A percentile compares a stretch with the other conserved stretches of the same genome.
Evolutionary conservation across 2,888 invertebrate genomes (phyloP).

Genomic region (Caenorhabditis imperialis): DNA sequence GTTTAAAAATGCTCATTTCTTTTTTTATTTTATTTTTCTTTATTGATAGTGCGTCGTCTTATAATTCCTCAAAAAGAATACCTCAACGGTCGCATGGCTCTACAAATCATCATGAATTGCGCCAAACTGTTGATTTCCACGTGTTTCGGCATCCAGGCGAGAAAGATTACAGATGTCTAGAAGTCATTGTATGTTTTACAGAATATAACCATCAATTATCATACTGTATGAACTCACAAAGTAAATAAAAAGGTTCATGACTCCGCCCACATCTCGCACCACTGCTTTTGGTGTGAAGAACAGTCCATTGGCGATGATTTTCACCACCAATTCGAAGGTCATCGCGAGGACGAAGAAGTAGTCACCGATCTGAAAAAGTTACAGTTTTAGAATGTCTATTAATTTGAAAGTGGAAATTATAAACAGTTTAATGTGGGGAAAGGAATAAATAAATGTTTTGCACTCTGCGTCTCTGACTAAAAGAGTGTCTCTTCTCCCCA

Average conservation of each 20-base stretch:
- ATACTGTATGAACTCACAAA: conserved; percentile 83
- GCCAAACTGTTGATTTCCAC: conserved; percentile 94
- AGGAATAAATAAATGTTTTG: no score
- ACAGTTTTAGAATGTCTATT: no score
- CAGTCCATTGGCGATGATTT: conserved; percentile 95
- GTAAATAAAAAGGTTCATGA: conserved; percentile 96
- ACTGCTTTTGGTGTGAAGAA: conserved; percentile 99
- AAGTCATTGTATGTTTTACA: conserved; percentile 61
- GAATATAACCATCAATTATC: background rate
- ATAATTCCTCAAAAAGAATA: background rate
- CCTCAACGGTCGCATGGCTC: conserved; percentile 89
- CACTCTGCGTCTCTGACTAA: no score
- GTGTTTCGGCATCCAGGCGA: conserved; percentile 93
- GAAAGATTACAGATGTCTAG: conserved; percentile 92
- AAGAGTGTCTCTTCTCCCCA: conserved; percentile 77
- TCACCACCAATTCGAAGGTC: conserved; percentile 94
- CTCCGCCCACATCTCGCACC: conserved; percentile 95
- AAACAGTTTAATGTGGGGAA: no score
- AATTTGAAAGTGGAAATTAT: no score
- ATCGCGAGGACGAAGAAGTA: conserved; percentile 98
- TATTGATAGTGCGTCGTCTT: no score
- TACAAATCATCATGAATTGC: conserved; percentile 94
- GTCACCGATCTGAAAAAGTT: conserved; percentile 84
- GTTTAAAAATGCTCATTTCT: no score
- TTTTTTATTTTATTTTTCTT: no score